phyloP scores from a whole-genome alignment of 1,140 invertebrate species.

The Venturia canescens region DNA sequence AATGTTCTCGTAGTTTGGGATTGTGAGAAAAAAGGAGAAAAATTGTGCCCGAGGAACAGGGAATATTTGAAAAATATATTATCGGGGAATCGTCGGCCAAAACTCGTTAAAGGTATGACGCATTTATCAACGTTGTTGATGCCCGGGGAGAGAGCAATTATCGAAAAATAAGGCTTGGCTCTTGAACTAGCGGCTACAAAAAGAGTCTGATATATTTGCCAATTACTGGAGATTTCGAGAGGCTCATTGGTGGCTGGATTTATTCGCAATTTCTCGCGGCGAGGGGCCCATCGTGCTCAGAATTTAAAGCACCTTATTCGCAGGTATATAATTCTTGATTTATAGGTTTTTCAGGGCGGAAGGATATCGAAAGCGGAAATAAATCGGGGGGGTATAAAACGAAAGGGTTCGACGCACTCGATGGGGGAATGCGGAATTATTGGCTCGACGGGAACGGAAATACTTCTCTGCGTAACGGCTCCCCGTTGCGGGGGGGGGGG shows the following conservation, averaged over 20 bases:
- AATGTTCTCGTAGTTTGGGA: too few relatives aligned
- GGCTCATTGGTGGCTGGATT: neutral
- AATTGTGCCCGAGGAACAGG: too few relatives aligned
- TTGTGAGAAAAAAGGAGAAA: too few relatives aligned
- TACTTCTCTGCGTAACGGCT: too few relatives aligned
- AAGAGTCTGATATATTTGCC: neutral
- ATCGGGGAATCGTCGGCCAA: neutral
- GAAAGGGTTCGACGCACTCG: neutral
- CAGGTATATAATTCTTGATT: neutral
- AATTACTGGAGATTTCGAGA: neutral
- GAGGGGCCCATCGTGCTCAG: neutral
- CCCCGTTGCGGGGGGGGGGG: too few relatives aligned
- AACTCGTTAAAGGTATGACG: neutral
- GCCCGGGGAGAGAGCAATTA: neutral
- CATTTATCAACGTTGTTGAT: constrained; percentile 1
- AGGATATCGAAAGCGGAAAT: neutral
- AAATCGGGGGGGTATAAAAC: neutral
- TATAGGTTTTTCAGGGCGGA: neutral
- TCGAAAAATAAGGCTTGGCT: neutral
- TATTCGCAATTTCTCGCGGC: neutral
- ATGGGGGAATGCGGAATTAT: too few relatives aligned
- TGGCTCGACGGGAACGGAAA: too few relatives aligned
- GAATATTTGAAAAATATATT: neutral
- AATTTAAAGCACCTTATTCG: neutral
- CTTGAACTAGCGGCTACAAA: neutral